A percentile compares a stretch with the other conserved stretches of the same genome.
phyloP scores from a whole-genome alignment of 2,888 invertebrate species.

The Cephus sareptanus region DNA sequence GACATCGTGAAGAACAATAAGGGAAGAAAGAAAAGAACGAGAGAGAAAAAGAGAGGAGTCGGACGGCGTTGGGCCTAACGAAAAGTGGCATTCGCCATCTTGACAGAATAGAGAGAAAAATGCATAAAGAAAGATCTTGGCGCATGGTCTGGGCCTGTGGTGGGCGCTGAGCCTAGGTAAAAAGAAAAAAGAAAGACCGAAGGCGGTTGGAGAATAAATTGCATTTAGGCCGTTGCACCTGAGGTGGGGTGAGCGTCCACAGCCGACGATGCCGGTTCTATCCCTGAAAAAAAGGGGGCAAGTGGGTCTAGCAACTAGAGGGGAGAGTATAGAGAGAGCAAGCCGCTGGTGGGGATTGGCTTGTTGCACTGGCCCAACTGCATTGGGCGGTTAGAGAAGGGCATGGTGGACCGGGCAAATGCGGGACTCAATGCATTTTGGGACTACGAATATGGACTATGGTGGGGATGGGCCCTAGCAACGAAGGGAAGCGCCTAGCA shows the following conservation, averaged over 20 bases:
- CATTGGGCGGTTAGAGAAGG: constrained; percentile 45
- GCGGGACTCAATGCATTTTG: constrained; percentile 54
- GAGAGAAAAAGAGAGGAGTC: constrained; percentile 12
- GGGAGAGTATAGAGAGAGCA: constrained; percentile 33
- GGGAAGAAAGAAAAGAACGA: constrained; percentile 4
- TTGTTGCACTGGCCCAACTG: constrained; percentile 13
- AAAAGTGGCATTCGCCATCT: constrained; percentile 29
- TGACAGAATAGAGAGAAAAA: constrained; percentile 25
- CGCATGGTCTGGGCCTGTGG: constrained; percentile 10
- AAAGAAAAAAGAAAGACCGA: constrained; percentile 29
- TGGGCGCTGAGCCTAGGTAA: constrained; percentile 25
- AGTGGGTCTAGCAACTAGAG: constrained; percentile 62
- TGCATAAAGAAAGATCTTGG: constrained; percentile 11
- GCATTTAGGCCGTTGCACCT: constrained; percentile 63
- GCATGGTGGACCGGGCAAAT: constrained; percentile 16
- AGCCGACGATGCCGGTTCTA: constrained; percentile 31
- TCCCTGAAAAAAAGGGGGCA: constrained; percentile 53
- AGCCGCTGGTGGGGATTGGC: constrained; percentile 3
- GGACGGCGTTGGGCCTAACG: constrained; percentile 19
- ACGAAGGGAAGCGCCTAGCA: constrained; percentile 63
- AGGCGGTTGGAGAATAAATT: constrained; percentile 49
- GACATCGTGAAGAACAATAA: constrained; percentile 18
- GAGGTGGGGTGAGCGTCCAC: constrained; percentile 47
- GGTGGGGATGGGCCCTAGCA: constrained; percentile 60
- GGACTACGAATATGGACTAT: constrained; percentile 53